Conservation (phyloP, 2,888 invertebrate species). For the Fragum fragum region DNA sequence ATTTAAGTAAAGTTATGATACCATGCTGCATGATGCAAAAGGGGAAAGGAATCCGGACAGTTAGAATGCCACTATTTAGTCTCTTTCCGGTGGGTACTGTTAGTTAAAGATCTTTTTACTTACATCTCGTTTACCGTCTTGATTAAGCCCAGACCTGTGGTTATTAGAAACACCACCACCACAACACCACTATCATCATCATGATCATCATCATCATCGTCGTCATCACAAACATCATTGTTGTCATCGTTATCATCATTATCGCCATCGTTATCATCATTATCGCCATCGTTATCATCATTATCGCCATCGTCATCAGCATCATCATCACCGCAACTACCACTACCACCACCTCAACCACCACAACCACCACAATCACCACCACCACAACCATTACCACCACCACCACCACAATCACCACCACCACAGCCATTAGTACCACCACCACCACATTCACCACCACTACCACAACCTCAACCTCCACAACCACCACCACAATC, state of each 20-base stretch:
- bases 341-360: too few relatives aligned
- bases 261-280: background rate
- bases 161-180: slow-evolving; percentile 6
- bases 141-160: too few relatives aligned
- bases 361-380: too few relatives aligned
- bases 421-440: too few relatives aligned
- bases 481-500: slow-evolving; percentile 4
- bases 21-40: slow-evolving; percentile 78
- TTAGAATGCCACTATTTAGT: slow-evolving; percentile 73
- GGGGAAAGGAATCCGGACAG: slow-evolving; percentile 64
- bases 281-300: background rate
- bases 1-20: slow-evolving; percentile 87
- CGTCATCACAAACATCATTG: background rate
- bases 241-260: background rate
- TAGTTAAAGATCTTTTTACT: too few relatives aligned
- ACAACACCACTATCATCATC: slow-evolving; percentile 9
- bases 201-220: background rate
- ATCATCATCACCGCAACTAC: too few relatives aligned
- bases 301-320: too few relatives aligned
- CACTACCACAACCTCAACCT: background rate
- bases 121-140: too few relatives aligned
- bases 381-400: too few relatives aligned
- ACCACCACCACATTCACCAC: too few relatives aligned
- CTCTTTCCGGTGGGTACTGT: slow-evolving; percentile 81
- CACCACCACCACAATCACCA: too few relatives aligned